Percentiles rank a stretch among this genome's conserved stretches.
phyloP scores from a whole-genome alignment of 2,888 invertebrate species.

The Chrysolina americana region DNA sequence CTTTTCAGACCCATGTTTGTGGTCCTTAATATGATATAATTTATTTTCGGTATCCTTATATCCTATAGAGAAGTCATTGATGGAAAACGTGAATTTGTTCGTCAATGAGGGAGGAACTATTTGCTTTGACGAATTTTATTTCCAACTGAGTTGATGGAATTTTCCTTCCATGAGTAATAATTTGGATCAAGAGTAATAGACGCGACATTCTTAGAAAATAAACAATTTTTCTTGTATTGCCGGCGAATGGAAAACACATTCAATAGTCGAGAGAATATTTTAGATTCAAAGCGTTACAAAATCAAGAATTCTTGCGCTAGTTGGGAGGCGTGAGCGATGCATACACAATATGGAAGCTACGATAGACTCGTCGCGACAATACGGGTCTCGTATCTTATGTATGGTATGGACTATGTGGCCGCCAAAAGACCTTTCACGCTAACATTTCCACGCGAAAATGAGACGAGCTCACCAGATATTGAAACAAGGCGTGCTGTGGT shows the following conservation, averaged over 20 bases:
- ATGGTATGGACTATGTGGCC: no score
- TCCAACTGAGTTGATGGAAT: background rate
- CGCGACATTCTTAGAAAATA: background rate
- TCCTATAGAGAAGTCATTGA: background rate
- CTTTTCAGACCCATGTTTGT: background rate
- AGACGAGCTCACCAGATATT: no score
- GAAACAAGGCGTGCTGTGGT: no score
- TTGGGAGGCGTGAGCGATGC: no score
- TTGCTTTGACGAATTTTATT: slow-evolving; percentile 13
- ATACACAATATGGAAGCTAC: no score
- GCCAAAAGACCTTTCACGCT: no score
- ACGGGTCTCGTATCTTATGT: no score
- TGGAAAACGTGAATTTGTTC: background rate
- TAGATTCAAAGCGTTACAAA: no score
- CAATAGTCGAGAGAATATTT: no score
- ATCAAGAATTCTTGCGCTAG: no score
- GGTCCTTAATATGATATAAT: background rate
- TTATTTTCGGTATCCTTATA: background rate
- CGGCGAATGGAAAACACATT: background rate
- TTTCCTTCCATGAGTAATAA: background rate
- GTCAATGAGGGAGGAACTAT: background rate
- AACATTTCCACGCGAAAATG: no score
- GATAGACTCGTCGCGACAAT: no score
- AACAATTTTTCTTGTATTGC: background rate
- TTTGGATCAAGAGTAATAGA: background rate